These are phyloP conservation scores for Cheilosia vernalis DNA, from an alignment of 2,888 invertebrate species.

Conservation along the genomic window DNA sequence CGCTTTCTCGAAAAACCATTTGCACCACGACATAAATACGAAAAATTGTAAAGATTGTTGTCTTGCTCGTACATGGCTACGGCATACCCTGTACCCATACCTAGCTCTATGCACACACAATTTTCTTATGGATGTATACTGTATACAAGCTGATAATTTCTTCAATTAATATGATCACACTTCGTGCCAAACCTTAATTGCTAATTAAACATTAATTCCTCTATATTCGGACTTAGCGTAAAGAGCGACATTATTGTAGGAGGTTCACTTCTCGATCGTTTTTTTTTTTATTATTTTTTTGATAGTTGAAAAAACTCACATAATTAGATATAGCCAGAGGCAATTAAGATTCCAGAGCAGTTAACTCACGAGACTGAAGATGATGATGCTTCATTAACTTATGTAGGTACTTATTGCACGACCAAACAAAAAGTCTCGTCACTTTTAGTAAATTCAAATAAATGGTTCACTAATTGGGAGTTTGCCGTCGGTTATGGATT, in stretches of 20 bases:
- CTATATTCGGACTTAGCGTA: constrained; percentile 53
- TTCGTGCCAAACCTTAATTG: constrained; percentile 73
- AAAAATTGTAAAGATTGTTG: constrained; percentile 20
- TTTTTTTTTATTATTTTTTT: constrained; percentile 2
- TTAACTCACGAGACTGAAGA: constrained; percentile 26
- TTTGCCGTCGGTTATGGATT: too few relatives aligned
- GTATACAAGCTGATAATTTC: constrained; percentile 65
- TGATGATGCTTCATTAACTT: background rate
- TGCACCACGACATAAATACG: constrained; percentile 53
- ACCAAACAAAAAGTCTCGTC: too few relatives aligned
- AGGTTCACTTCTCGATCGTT: constrained; percentile 35
- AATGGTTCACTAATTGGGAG: too few relatives aligned
- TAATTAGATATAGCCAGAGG: constrained; percentile 46
- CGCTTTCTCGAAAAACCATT: constrained; percentile 45
- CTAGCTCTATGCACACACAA: background rate
- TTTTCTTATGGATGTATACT: background rate
- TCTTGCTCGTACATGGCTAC: background rate
- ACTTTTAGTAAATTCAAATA: too few relatives aligned
- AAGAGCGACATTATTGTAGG: constrained; percentile 14
- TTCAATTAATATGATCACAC: constrained; percentile 73
- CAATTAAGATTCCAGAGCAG: constrained; percentile 51
- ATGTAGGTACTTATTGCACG: too few relatives aligned
- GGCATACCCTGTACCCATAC: background rate
- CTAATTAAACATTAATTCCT: constrained; percentile 74
- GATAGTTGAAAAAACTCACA: constrained; percentile 29